Conservation (phyloP, 2,113 vertebrate genomes). For the Montifringilla adamsi region DNA sequence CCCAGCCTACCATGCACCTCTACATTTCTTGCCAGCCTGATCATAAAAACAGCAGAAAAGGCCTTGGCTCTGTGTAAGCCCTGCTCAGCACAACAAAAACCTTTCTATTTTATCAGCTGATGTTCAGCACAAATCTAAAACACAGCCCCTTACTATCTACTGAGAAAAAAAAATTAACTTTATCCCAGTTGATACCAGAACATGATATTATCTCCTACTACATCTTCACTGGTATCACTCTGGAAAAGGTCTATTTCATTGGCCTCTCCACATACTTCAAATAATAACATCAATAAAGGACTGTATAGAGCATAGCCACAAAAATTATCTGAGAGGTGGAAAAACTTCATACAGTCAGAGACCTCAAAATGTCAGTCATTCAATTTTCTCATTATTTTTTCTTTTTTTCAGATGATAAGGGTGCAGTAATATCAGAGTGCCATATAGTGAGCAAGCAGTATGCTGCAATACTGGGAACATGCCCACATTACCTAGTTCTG, state of each 20-base stretch:
- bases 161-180: neutral
- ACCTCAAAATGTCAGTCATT: neutral
- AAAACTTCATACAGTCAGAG: neutral
- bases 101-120: neutral
- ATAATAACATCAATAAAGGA: rapidly evolving
- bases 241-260: neutral
- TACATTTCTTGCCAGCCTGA: neutral
- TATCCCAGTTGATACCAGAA: neutral
- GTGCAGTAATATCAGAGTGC: neutral
- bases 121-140: neutral
- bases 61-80: neutral
- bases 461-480: neutral
- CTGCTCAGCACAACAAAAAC: neutral
- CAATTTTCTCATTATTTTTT: neutral
- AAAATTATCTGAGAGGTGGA: neutral
- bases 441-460: neutral
- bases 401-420: neutral
- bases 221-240: neutral
- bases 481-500: neutral
- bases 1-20: no score
- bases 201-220: neutral
- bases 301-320: neutral
- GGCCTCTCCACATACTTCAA: neutral
- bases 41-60: neutral
- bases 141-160: neutral